These are phyloP conservation scores for Neotragus pygmaeus DNA, from an alignment of 2,113 vertebrate species.

Conservation along the genomic window DNA sequence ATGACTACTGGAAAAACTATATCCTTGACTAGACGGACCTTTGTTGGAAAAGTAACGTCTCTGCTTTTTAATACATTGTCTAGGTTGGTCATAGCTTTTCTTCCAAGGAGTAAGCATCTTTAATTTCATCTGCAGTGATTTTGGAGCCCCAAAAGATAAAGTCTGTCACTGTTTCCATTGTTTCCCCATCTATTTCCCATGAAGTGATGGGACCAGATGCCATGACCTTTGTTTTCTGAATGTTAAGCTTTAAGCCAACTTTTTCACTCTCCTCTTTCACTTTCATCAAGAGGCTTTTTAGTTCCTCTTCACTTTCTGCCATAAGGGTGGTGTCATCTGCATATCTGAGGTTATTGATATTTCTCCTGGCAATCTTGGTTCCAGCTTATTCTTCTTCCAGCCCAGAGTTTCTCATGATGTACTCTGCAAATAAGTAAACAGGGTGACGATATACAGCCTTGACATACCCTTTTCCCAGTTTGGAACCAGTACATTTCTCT, in stretches of 20 bases:
- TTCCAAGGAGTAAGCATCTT: neutral
- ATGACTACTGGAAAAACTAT: neutral
- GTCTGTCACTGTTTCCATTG: neutral
- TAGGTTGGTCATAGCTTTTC: neutral
- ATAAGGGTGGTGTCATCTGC: neutral
- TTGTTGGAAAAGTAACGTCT: neutral
- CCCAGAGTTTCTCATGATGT: neutral
- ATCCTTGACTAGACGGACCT: accelerated
- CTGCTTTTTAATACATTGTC: neutral
- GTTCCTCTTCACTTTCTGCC: neutral
- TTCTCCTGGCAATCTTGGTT: neutral
- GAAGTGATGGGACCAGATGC: accelerated
- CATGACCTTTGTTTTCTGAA: neutral
- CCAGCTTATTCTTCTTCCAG: neutral
- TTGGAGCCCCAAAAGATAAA: neutral
- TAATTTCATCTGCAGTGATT: neutral
- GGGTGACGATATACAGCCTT: neutral
- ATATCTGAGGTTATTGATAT: neutral
- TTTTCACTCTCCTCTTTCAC: neutral
- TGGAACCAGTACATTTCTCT: neutral
- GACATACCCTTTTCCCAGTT: neutral
- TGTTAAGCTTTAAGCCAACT: neutral
- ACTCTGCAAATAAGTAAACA: neutral
- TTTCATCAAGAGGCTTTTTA: neutral
- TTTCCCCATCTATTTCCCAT: neutral